A percentile compares a stretch with the other conserved stretches of the same genome.
Evolutionary conservation across 30 jellyfish, hydroid and myxozoan genomes (phyloP).

Genomic region (Rhopilema esculentum): DNA sequence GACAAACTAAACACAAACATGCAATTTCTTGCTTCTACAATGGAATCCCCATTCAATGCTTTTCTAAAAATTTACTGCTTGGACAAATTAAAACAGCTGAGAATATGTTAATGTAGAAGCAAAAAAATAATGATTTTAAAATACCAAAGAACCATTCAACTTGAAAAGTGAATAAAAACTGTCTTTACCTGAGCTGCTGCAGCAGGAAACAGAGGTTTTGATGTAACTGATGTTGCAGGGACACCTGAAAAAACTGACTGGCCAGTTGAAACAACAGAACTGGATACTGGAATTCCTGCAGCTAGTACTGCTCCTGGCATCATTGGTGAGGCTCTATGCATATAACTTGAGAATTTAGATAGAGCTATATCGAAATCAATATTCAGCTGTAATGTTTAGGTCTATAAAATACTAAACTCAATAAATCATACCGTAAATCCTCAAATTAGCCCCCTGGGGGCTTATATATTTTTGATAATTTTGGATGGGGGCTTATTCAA

Average conservation of each 20-base stretch:
- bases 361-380: not conserved
- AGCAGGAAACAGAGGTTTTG: conserved; percentile 93
- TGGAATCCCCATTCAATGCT: no score
- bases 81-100: no score
- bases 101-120: no score
- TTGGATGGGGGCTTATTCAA: no score
- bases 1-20: no score
- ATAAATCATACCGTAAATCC: no score
- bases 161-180: not conserved
- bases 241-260: conserved; percentile 55
- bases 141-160: not conserved
- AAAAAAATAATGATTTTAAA: no score
- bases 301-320: conserved; percentile 53
- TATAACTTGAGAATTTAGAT: not conserved
- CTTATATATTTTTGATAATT: no score
- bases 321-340: conserved; percentile 53
- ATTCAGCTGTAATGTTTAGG: no score
- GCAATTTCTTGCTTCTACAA: no score
- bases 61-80: not conserved
- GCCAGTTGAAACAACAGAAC: conserved; percentile 24
- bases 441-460: no score
- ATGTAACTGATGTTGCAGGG: conserved; percentile 56
- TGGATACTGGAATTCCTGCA: conserved; percentile 35
- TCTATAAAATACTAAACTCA: no score
- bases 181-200: conserved; percentile 91